Evolutionary conservation across 2,888 invertebrate genomes (phyloP).

Genomic region (Cistogaster globosa): DNA sequence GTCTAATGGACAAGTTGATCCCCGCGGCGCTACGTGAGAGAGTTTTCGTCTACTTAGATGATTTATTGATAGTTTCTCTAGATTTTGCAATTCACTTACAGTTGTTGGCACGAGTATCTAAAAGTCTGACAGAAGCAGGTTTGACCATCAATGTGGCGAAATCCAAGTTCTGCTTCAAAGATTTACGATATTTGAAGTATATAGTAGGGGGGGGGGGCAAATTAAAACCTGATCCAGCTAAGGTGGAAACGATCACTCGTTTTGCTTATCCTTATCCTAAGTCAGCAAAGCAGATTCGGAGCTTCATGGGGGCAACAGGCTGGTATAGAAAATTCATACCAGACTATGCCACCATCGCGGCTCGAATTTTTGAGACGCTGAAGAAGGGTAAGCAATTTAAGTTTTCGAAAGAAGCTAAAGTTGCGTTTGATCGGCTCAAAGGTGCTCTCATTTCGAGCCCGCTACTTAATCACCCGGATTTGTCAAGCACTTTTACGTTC

Average conservation of each 20-base stretch:
- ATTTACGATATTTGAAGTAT: constrained; percentile 22
- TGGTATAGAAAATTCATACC: too few species aligned
- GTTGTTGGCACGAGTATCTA: not conserved
- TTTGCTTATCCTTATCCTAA: not conserved
- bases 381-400: not conserved
- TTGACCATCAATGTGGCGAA: constrained; percentile 14
- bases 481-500: not conserved
- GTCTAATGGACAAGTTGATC: constrained; percentile 35
- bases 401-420: not conserved
- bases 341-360: not conserved
- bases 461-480: not conserved
- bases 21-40: too few species aligned
- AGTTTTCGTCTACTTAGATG: too few species aligned
- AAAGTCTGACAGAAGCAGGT: not conserved
- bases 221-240: too few species aligned
- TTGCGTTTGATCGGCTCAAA: not conserved
- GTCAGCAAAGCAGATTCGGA: not conserved
- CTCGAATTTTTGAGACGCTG: not conserved
- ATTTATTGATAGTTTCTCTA: not conserved
- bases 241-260: not conserved
- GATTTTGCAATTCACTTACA: not conserved
- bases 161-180: constrained; percentile 20
- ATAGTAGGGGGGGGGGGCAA: not conserved
- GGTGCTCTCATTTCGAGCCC: too few species aligned
- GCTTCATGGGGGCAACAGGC: not conserved